Evolutionary conservation across 2,113 vertebrate species (phyloP), one percentile per base, ranked within the genome.

Genomic region (Talpa occidentalis): DNA sequence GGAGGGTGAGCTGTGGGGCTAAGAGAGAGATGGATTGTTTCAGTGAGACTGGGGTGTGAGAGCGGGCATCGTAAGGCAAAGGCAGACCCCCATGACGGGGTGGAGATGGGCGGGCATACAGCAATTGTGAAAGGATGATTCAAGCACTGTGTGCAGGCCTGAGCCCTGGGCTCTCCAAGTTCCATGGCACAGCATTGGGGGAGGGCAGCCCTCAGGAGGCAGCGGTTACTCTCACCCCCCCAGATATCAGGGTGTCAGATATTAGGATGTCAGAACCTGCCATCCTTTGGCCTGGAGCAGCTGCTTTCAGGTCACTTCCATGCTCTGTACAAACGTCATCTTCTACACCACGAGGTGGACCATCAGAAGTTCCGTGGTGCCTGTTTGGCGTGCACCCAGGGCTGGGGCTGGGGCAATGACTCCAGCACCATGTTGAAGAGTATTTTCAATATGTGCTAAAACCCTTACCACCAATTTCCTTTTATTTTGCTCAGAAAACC

Each of bases 401-500:
- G 15, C 49, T 3, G 3, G 2, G 37, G 40, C 81, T 14, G 32
- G 37, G 44, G 10, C 6, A 37, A 26, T 9, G n/a, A 42, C 60
- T 8, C 24, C 26, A 3, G 30, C 0, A 1, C n/a, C 5, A 1
- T 2, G 44, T 17, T 10, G 22, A 59, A 40, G n/a, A 15, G 70
- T 40, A 26, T 32, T n/a, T 8, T 64, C 70, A 28, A 0, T 3
- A 24, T 16, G 5, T 9, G 10, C n/a, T 3, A 9, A 78, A 79
- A 35, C 17, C 24, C 83, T 91, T 80, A 64, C 49, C 84, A 54
- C 79, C 64, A 17, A 2, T 54, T 47, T 59, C 52, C 22, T 56
- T 86, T 77, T 87, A 3, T 94, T 93, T 88, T 80, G 2, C 86
- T 73, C 96, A 99, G 99, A 99, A 99, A 98, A 99, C 99, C 24